These are phyloP conservation scores for Lithophane ornitopus DNA, from an alignment of 2,888 invertebrate species.

Conservation along the genomic window DNA sequence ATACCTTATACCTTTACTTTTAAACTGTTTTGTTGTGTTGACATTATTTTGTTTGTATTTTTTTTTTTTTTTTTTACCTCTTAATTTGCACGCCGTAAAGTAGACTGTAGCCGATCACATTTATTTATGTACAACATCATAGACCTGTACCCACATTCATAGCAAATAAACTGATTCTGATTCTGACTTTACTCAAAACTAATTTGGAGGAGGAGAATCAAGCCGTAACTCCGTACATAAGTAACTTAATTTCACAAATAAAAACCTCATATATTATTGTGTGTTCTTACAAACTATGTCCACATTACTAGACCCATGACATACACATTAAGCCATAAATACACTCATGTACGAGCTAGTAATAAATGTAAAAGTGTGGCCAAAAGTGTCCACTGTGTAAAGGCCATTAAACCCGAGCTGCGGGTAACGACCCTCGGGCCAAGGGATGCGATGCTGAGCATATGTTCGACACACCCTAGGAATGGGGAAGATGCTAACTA, in stretches of 20 bases:
- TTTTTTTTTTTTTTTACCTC: no score
- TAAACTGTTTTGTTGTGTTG: no score
- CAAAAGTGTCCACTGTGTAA: conserved; percentile 53
- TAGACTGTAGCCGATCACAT: no score
- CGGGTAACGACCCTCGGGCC: conserved; percentile 51
- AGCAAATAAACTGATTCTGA: no score
- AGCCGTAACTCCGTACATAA: no score
- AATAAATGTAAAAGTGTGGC: conserved; percentile 58
- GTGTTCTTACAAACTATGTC: neutral
- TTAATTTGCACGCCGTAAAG: no score
- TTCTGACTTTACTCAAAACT: neutral
- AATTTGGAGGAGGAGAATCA: no score
- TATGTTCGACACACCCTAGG: conserved; percentile 28
- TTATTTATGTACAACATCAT: no score
- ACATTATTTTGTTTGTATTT: no score
- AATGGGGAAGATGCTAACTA: neutral
- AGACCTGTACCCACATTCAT: no score
- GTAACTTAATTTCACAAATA: neutral
- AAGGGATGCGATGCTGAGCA: conserved; percentile 38
- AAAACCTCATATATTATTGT: neutral
- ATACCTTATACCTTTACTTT: no score
- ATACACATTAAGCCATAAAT: conserved; percentile 46
- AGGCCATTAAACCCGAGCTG: conserved; percentile 48
- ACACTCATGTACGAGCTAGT: conserved; percentile 38
- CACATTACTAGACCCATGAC: conserved; percentile 36